Percentiles rank a stretch among this genome's conserved stretches.
phyloP scores from a whole-genome alignment of 2,888 invertebrate species.

The Oxycera nigricornis region DNA sequence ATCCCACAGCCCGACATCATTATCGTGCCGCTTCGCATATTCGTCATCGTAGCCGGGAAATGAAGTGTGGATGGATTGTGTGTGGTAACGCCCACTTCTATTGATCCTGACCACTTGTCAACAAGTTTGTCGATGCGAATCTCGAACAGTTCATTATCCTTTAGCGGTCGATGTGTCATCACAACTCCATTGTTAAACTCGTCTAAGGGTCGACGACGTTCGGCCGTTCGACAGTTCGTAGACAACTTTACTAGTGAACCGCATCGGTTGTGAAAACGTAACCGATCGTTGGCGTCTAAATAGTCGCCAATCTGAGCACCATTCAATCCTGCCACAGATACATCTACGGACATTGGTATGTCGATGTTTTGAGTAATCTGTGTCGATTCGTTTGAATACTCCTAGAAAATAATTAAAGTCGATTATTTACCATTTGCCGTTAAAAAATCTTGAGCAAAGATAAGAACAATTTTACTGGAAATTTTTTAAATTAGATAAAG shows the following conservation, averaged over 20 bases:
- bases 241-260: constrained; percentile 87
- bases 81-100: constrained; percentile 87
- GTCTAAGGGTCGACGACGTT: constrained; percentile 85
- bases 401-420: constrained; percentile 44
- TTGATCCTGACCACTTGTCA: constrained; percentile 84
- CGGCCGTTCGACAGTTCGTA: constrained; percentile 82
- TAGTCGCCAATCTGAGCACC: constrained; percentile 51
- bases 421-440: not conserved
- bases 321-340: constrained; percentile 32
- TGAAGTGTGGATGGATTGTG: constrained; percentile 89
- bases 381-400: constrained; percentile 49
- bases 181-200: constrained; percentile 97
- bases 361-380: constrained; percentile 58
- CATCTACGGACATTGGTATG: constrained; percentile 57
- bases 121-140: constrained; percentile 92
- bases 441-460: not conserved
- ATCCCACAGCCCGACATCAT: constrained; percentile 99
- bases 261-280: constrained; percentile 87
- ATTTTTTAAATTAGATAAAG: no score
- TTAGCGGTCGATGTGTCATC: constrained; percentile 88
- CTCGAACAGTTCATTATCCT: constrained; percentile 91
- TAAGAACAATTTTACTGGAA: no score
- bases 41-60: constrained; percentile 97
- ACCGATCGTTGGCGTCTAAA: constrained; percentile 66
- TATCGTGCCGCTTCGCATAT: constrained; percentile 89